Conservation (phyloP, 2,888 invertebrate genomes). For the Sialis fuliginosa region DNA sequence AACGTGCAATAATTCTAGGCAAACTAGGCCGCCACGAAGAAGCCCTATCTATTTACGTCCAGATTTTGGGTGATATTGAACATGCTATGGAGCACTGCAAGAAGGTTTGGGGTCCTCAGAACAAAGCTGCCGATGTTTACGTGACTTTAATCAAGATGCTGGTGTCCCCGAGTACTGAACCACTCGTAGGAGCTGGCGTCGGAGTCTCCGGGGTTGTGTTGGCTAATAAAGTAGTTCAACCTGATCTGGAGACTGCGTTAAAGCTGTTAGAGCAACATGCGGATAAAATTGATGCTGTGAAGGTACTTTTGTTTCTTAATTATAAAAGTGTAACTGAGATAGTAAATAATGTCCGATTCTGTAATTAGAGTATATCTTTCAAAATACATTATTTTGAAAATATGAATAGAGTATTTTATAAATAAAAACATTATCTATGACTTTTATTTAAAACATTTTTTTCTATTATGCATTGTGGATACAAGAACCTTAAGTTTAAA, state of each 20-base stretch:
- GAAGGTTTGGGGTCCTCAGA: constrained; percentile 30
- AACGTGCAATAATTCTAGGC: constrained; percentile 86
- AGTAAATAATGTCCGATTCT: constrained; percentile 1
- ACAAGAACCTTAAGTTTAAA: no score
- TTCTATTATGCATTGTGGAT: no score
- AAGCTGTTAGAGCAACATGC: constrained; percentile 70
- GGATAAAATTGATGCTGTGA: constrained; percentile 63
- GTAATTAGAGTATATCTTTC: no score
- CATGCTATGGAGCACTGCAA: constrained; percentile 77
- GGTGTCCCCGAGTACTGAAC: constrained; percentile 20
- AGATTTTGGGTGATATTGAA: constrained; percentile 65
- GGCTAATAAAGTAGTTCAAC: constrained; percentile 43
- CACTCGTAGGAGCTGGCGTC: constrained; percentile 16
- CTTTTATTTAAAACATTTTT: no score
- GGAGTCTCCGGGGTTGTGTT: constrained; percentile 15
- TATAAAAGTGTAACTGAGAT: no score
- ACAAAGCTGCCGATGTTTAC: constrained; percentile 17
- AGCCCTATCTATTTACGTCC: constrained; percentile 81
- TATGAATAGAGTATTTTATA: neutral
- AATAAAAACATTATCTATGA: no score
- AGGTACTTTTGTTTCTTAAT: no score
- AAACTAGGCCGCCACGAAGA: constrained; percentile 82
- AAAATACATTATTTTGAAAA: no score
- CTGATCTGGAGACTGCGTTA: constrained; percentile 66
- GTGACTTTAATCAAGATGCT: constrained; percentile 22